Evolutionary conservation across 1,140 invertebrate species (phyloP).

Genomic region (Conus betulinus): DNA sequence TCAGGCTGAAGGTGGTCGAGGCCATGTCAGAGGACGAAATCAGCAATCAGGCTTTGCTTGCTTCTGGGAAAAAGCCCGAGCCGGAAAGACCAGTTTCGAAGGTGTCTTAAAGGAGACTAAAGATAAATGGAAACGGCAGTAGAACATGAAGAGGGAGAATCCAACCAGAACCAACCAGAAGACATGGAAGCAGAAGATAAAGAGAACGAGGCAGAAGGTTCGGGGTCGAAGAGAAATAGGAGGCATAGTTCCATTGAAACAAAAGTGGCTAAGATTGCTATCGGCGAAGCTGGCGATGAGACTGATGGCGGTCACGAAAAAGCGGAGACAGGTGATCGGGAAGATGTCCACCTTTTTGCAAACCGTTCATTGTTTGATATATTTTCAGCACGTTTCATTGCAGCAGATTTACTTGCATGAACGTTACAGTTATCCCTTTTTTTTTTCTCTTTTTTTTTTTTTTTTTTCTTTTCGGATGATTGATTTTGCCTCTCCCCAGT

Average conservation of each 20-base stretch:
- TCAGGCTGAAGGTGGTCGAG: conserved; percentile 62
- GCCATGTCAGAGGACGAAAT: conserved; percentile 63
- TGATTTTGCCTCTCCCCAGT: too few relatives aligned
- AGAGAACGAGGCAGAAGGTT: conserved; percentile 52
- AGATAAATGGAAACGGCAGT: not conserved
- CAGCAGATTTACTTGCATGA: too few relatives aligned
- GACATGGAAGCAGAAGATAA: conserved; percentile 60
- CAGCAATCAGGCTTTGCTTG: conserved; percentile 40
- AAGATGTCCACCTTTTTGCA: too few relatives aligned
- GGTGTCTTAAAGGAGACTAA: not conserved
- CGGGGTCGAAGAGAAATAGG: conserved; percentile 14
- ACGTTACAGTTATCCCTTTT: too few relatives aligned
- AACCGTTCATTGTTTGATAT: too few relatives aligned
- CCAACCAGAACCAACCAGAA: conserved; percentile 50
- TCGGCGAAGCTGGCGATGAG: conserved; percentile 36
- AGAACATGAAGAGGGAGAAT: not conserved
- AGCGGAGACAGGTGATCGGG: conserved; percentile 57
- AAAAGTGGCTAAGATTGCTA: not conserved
- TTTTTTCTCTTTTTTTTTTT: too few relatives aligned
- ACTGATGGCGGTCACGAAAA: conserved; percentile 56
- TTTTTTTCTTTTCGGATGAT: too few relatives aligned
- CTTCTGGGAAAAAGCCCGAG: not conserved
- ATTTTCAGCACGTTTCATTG: too few relatives aligned
- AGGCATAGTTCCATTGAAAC: not conserved
- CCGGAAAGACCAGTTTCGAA: conserved; percentile 15